Percentiles rank a stretch among this genome's conserved stretches.
phyloP scores from a whole-genome alignment of 2,113 vertebrate genomes.

The Mirounga angustirostris region DNA sequence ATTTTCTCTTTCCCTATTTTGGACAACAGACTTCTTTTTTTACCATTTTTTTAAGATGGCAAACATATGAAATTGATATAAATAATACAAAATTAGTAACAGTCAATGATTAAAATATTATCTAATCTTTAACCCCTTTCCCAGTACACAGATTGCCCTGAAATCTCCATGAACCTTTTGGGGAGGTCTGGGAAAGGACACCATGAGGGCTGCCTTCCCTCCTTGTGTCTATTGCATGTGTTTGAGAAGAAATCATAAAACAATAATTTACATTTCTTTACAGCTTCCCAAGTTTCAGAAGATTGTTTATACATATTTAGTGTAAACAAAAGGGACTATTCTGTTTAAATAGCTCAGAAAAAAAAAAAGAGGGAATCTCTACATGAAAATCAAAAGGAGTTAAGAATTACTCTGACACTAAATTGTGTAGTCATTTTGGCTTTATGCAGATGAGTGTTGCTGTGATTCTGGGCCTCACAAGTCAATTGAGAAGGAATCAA shows the following conservation, averaged over 20 bases:
- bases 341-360: not conserved
- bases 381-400: not conserved
- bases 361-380: not conserved
- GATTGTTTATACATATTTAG: not conserved
- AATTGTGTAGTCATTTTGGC: not conserved
- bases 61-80: not conserved
- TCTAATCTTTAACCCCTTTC: slow-evolving; percentile 22
- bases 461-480: slow-evolving; percentile 8
- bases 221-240: not conserved
- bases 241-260: slow-evolving; percentile 26
- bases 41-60: not conserved
- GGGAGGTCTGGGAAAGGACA: not conserved
- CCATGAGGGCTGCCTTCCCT: not conserved
- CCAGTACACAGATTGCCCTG: not conserved
- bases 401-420: not conserved
- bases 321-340: not conserved
- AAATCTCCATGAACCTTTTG: not conserved
- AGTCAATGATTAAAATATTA: not conserved
- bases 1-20: slow-evolving; percentile 11
- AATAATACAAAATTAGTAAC: not conserved
- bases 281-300: not conserved
- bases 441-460: not conserved
- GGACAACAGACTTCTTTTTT: not conserved
- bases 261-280: not conserved
- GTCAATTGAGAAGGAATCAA: not conserved